Percentiles rank a stretch among this genome's conserved stretches.
These are phyloP conservation scores for Alectura lathami DNA, from an alignment of 2,113 vertebrate genomes.

Conservation along the genomic window DNA sequence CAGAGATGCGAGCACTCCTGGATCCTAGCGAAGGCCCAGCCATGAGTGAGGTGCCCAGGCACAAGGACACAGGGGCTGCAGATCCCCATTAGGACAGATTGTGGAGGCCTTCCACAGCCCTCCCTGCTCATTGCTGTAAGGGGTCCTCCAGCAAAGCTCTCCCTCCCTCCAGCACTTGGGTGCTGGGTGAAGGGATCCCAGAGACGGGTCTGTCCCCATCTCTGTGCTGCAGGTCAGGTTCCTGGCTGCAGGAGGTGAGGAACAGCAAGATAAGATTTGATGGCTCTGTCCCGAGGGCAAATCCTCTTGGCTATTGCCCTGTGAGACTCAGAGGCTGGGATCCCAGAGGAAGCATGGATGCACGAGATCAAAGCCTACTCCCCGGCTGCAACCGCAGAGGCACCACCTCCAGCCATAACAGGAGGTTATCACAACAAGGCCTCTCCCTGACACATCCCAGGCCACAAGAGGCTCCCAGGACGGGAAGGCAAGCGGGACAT, in stretches of 20 bases:
- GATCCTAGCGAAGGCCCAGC: not conserved
- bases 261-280: slow-evolving; percentile 30
- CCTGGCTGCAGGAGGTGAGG: not conserved
- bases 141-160: too few relatives aligned
- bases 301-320: slow-evolving; percentile 9
- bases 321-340: slow-evolving; percentile 41
- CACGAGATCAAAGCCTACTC: slow-evolving; percentile 51
- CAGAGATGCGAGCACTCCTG: not conserved
- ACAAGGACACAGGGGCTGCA: not conserved
- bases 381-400: not conserved
- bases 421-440: slow-evolving; percentile 53
- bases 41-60: fast-evolving
- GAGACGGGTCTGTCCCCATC: too few relatives aligned
- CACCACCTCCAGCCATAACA: slow-evolving; percentile 47
- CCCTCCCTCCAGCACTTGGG: too few relatives aligned
- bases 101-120: not conserved
- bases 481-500: not conserved
- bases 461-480: not conserved
- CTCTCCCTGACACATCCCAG: slow-evolving; percentile 21
- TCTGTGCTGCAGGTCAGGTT: not conserved
- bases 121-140: too few relatives aligned
- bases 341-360: slow-evolving; percentile 33
- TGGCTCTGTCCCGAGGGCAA: slow-evolving; percentile 22
- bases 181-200: too few relatives aligned
- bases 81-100: fast-evolving